Evolutionary conservation across 2,888 invertebrate genomes (phyloP), one percentile per base, ranked within the genome.

Genomic region (Callyntrura guangdongensis): DNA sequence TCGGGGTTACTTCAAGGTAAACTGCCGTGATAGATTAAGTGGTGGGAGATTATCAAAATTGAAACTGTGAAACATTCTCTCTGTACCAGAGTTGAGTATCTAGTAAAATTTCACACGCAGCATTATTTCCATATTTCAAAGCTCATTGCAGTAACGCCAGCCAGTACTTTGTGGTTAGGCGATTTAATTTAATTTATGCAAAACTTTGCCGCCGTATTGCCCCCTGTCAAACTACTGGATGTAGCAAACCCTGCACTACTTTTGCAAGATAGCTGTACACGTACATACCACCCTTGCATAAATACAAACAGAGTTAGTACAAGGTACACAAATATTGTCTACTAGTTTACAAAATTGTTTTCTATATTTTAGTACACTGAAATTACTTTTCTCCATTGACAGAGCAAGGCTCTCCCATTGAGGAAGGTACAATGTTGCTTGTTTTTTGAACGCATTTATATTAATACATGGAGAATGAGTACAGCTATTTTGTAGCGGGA

Each of bases 401-500:
- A 36, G 5, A 72, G 20, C n/a, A 47, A 20, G 9, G 20, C n/a
- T 20, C 9, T 47, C 20, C n/a, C n/a, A 8, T 20, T 8, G 59
- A 17, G 5, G 27, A 20, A 14, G 17, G 25, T 22, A 17, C 25
- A 9, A 3, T 25, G 22, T 56, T 81, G 56, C n/a, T 17, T 27
- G 69, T 25, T 17, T 22, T 61, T n/a, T n/a, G n/a, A n/a, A n/a
- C n/a, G n/a, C 2, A 36, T 36, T 36, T 36, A 36, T 36, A 36
- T 36, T 36, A 36, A 36, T 36, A 36, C 36, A 36, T 4, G 36
- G 36, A 36, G 36, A 36, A 36, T 36, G 36, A 36, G 25, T 53
- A 0, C 22, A 22, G 25, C 79, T 56, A 79, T 27, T 56, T 82
- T 61, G 87, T 36, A 45, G 36, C 2, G 69, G 1, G 53, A 83